Conservation (phyloP, 2,888 invertebrate species). For the Pharmacophagus antenor region DNA sequence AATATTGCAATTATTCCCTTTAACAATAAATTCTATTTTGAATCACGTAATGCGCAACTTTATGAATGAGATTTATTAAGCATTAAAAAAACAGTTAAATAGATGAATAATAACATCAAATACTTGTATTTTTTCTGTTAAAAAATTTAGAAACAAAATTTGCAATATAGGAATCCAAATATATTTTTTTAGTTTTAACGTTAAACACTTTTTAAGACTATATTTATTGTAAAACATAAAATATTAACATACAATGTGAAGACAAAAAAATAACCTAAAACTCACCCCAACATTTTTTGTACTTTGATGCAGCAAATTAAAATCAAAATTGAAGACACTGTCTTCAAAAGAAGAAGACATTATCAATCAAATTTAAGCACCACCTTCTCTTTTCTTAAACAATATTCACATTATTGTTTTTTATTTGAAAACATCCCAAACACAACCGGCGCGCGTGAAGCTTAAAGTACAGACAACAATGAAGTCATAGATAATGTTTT, state of each 20-base stretch:
- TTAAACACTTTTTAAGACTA: too few species aligned
- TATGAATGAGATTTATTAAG: too few species aligned
- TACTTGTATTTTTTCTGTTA: background rate
- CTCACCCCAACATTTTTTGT: conserved; percentile 47
- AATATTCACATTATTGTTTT: conserved; percentile 21
- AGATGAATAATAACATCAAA: background rate
- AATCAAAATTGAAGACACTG: conserved; percentile 54
- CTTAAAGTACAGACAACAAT: background rate
- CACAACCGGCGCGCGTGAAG: conserved; percentile 26
- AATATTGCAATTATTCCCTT: background rate
- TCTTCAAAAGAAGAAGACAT: conserved; percentile 46
- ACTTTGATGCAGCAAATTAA: conserved; percentile 49
- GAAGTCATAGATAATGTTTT: too few species aligned
- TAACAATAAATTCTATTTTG: background rate
- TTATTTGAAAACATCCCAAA: conserved; percentile 25
- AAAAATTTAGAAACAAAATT: background rate
- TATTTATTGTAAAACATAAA: too few species aligned
- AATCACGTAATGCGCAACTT: too few species aligned
- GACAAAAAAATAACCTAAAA: conserved; percentile 43
- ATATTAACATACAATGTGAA: background rate
- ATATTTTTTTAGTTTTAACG: too few species aligned
- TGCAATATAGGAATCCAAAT: too few species aligned
- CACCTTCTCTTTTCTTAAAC: conserved; percentile 1
- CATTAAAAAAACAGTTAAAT: background rate
- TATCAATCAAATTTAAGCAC: conserved; percentile 19